phyloP scores from a whole-genome alignment of 2,113 vertebrate genomes.

The Osmerus mordax region DNA sequence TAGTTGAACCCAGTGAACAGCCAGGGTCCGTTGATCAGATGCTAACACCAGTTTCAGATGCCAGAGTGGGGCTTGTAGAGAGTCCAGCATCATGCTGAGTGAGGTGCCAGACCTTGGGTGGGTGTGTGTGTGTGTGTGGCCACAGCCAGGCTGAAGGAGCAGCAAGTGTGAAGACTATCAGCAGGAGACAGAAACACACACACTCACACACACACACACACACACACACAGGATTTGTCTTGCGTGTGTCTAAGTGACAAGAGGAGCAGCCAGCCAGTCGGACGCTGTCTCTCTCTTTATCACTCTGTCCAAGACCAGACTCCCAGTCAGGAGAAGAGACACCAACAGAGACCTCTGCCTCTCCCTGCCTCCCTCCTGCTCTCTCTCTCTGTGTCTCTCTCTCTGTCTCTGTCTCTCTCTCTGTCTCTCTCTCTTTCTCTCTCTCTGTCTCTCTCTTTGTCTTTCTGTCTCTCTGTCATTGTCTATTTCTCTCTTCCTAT shows the following conservation, averaged over 20 bases:
- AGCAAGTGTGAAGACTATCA: slow-evolving; percentile 30
- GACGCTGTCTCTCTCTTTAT: slow-evolving; percentile 61
- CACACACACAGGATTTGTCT: slow-evolving; percentile 39
- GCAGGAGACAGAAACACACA: too few species aligned
- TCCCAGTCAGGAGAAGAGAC: slow-evolving; percentile 30
- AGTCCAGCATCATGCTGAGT: slow-evolving; percentile 4
- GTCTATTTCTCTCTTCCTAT: background rate
- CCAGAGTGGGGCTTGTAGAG: slow-evolving; percentile 53
- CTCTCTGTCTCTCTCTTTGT: background rate
- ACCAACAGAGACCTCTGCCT: background rate
- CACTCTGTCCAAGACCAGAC: slow-evolving; percentile 46
- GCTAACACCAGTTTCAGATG: slow-evolving; percentile 29
- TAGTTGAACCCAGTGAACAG: too few species aligned
- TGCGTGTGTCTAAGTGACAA: slow-evolving; percentile 60
- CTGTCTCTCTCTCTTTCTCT: background rate
- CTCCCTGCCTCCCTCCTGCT: background rate
- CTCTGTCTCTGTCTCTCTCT: background rate
- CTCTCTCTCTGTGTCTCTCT: background rate
- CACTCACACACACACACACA: slow-evolving; percentile 26
- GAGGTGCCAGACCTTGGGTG: background rate
- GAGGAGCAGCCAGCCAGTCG: slow-evolving; percentile 49
- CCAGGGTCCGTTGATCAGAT: too few species aligned
- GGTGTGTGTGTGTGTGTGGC: background rate
- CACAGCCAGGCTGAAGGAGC: slow-evolving; percentile 25
- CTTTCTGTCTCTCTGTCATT: background rate